A percentile compares a stretch with the other conserved stretches of the same genome.
Evolutionary conservation across 2,113 vertebrate species (phyloP).

Genomic region (Macaca mulatta): DNA sequence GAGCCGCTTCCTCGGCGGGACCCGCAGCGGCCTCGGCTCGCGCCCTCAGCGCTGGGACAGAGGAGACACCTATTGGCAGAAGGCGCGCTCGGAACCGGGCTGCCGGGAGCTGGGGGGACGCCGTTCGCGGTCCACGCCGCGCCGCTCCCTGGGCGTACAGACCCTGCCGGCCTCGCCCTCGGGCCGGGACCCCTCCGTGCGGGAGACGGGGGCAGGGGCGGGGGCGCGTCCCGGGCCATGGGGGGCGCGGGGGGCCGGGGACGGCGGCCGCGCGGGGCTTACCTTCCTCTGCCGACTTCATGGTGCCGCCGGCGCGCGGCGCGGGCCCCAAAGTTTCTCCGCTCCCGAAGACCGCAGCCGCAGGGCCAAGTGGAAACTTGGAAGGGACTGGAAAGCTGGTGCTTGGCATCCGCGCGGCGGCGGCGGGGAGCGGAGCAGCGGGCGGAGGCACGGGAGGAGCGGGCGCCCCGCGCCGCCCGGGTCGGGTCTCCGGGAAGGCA

Average conservation of each 20-base stretch:
- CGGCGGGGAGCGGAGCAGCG: slow-evolving; percentile 34
- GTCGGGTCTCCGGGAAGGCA: background rate
- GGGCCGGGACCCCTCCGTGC: background rate
- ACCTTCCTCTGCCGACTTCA: slow-evolving; percentile 98
- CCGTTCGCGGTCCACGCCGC: slow-evolving; percentile 46
- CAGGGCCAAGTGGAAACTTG: slow-evolving; percentile 88
- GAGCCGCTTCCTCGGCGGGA: background rate
- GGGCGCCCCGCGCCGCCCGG: background rate
- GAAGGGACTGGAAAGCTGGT: slow-evolving; percentile 81
- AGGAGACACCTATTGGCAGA: slow-evolving; percentile 85
- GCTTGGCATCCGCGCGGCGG: slow-evolving; percentile 85
- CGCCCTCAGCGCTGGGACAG: slow-evolving; percentile 50
- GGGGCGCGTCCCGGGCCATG: slow-evolving; percentile 63
- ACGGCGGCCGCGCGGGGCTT: slow-evolving; percentile 45
- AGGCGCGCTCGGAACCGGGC: slow-evolving; percentile 69
- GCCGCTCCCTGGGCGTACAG: background rate
- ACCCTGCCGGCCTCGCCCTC: background rate
- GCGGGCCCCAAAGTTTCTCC: slow-evolving; percentile 82
- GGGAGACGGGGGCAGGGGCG: slow-evolving; percentile 70
- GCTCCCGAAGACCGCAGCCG: slow-evolving; percentile 79
- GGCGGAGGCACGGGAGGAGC: slow-evolving; percentile 63
- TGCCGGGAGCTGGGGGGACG: slow-evolving; percentile 81
- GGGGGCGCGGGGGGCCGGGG: background rate
- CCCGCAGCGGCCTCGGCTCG: background rate
- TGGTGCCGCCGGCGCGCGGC: slow-evolving; percentile 81